Base-by-base conservation (phyloP, 2,888 invertebrate genomes). In the Fragum sueziense region DNA sequence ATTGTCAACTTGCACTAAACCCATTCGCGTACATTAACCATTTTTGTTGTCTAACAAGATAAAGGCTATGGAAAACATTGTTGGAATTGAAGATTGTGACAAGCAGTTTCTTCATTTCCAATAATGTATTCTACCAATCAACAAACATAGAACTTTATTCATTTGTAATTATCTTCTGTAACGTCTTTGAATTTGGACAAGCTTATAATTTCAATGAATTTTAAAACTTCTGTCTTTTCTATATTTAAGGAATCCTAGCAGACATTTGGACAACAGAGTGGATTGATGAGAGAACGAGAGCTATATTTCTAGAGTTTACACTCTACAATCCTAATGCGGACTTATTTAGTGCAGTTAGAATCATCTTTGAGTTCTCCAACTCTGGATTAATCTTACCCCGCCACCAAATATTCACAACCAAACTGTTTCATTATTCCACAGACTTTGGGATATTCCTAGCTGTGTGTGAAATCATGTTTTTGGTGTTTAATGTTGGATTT, bases 241-340 rank as follows among this genome's bases (percentile, higher is more conserved):
- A 37, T 14, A 20, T 51, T 70, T 33, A 72, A 82, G 82, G 57
- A 37, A 70, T 57, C 7, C 22, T 89, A 1, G 14, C 72, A 0
- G 67, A 74, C 11, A 33, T 87, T 17, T 65, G 80, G 75, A 75
- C 78, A n/a, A 41, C 82, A 0, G 81, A 83, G 31, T 89, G 89
- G 89, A 82, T 89, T 54, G 87, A 88, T 80, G 71, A 81, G 33
- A 61, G 80, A 27, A 88, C 88, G 7, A 54, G 87, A 69, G 89
- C 85, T 41, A 51, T 89, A 0, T 86, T 88, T 70, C 31, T 88
- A 4, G 89, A 89, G 71, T 88, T 88, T 54, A 86, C 84, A 1
- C 62, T 87, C 7, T 88, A 86, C 70, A 89, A 88, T 72, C 85
- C 88, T 0, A 88, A 87, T 76, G 82, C 80, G 4, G 76, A 90